These are phyloP conservation scores for Heloderma charlesbogerti DNA, from an alignment of 2,113 vertebrate genomes.

Conservation along the genomic window DNA sequence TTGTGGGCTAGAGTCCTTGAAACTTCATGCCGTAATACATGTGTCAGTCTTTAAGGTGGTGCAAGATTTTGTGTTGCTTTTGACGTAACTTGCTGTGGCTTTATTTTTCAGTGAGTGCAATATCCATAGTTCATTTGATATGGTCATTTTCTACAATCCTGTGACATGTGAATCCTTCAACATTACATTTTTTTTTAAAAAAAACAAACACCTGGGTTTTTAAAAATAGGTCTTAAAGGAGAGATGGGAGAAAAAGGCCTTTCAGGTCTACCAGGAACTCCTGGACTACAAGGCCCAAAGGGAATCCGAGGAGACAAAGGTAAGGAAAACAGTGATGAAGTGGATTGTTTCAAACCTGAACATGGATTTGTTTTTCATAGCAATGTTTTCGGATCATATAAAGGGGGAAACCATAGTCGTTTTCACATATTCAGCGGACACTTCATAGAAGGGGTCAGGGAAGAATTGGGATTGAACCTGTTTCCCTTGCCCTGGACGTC, in stretches of 20 bases:
- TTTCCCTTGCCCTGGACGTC: neutral
- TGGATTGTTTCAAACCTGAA: neutral
- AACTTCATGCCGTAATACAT: neutral
- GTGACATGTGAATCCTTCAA: neutral
- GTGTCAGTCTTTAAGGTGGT: neutral
- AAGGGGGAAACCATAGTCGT: neutral
- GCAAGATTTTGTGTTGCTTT: neutral
- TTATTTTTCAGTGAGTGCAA: neutral
- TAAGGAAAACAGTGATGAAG: constrained; percentile 50
- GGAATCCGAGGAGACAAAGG: constrained; percentile 90
- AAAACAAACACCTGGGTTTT: constrained; percentile 45
- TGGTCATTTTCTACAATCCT: neutral
- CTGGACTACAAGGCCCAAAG: constrained; percentile 79
- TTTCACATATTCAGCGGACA: neutral
- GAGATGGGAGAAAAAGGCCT: constrained; percentile 84
- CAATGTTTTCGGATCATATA: neutral
- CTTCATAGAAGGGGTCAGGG: neutral
- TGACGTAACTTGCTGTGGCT: neutral
- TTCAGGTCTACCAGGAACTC: constrained; percentile 79
- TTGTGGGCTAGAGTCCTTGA: neutral
- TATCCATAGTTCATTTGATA: neutral
- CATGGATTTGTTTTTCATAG: neutral
- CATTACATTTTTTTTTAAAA: constrained; percentile 14
- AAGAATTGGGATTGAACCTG: too few species aligned
- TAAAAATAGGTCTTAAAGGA: constrained; percentile 81